A percentile compares a stretch with the other conserved stretches of the same genome.
Evolutionary conservation across 1,140 invertebrate genomes (phyloP).

Genomic region (Kradibia gibbosae): DNA sequence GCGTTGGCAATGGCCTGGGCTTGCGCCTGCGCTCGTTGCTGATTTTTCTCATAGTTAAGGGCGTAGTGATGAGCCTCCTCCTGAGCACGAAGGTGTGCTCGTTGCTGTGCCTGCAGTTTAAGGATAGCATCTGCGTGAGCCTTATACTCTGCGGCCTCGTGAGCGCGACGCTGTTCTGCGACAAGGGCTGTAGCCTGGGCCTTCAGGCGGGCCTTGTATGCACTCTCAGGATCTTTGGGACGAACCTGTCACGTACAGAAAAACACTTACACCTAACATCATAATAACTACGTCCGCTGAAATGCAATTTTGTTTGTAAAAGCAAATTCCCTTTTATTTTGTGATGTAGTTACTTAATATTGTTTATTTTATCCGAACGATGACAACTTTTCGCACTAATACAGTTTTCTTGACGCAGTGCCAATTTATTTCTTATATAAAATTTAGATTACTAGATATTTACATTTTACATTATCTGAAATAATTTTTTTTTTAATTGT

Average conservation of each 20-base stretch:
- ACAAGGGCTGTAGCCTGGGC: slow-evolving; percentile 62
- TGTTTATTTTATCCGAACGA: too few species aligned
- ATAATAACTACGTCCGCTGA: too few species aligned
- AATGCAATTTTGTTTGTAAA: too few species aligned
- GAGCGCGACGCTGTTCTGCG: slow-evolving; percentile 64
- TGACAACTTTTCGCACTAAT: too few species aligned
- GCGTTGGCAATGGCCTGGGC: slow-evolving; percentile 69
- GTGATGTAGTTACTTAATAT: too few species aligned
- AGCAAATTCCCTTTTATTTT: too few species aligned
- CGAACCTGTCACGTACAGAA: slow-evolving; percentile 30
- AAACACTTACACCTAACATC: background rate
- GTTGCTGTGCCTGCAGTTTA: slow-evolving; percentile 67
- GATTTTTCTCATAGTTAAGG: slow-evolving; percentile 67
- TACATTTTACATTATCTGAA: too few species aligned
- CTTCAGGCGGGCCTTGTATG: slow-evolving; percentile 65
- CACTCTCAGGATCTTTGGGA: slow-evolving; percentile 65
- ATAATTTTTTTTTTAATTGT: too few species aligned
- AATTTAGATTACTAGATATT: too few species aligned
- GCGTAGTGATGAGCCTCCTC: slow-evolving; percentile 67
- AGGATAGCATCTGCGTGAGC: slow-evolving; percentile 69
- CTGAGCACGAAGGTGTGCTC: slow-evolving; percentile 65
- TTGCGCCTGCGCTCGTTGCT: slow-evolving; percentile 64
- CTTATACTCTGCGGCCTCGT: slow-evolving; percentile 67
- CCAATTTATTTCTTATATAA: too few species aligned
- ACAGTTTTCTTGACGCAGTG: too few species aligned